A percentile compares a stretch with the other conserved stretches of the same genome.
phyloP scores from a whole-genome alignment of 1,140 invertebrate species.

The Pristionchus pacificus region DNA sequence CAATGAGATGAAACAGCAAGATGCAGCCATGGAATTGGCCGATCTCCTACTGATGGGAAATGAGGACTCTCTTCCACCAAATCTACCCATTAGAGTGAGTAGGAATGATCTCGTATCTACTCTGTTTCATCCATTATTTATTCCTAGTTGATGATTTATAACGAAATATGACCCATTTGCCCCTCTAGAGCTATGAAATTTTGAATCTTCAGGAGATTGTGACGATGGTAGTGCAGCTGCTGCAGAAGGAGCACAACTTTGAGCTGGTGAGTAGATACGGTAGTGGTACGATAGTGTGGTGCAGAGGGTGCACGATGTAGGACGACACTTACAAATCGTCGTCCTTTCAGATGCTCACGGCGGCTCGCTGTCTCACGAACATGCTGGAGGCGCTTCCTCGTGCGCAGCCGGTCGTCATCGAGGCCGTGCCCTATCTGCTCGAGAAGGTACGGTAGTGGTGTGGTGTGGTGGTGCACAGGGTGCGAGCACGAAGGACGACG shows the following conservation, averaged over 20 bases:
- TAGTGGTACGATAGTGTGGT: too few species aligned
- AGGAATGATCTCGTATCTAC: too few species aligned
- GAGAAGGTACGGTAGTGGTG: constrained; percentile 53
- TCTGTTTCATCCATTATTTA: too few species aligned
- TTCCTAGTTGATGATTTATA: too few species aligned
- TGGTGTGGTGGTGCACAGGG: neutral
- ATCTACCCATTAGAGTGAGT: constrained; percentile 8
- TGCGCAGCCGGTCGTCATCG: constrained; percentile 88
- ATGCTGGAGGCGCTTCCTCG: constrained; percentile 98
- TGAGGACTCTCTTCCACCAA: constrained; percentile 94
- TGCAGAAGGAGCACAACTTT: constrained; percentile 79
- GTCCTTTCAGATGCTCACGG: constrained; percentile 85
- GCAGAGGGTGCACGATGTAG: too few species aligned
- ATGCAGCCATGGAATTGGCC: constrained; percentile 94
- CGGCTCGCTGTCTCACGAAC: constrained; percentile 92
- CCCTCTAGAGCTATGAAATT: neutral
- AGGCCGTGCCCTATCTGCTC: constrained; percentile 80
- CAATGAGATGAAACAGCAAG: constrained; percentile 84
- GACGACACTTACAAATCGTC: too few species aligned
- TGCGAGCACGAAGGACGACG: neutral
- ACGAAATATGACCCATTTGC: too few species aligned
- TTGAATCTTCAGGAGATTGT: constrained; percentile 89
- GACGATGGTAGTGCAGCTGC: constrained; percentile 70
- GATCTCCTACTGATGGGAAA: constrained; percentile 98
- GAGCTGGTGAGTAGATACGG: constrained; percentile 73